Percentiles rank a stretch among this genome's conserved stretches.
These are phyloP conservation scores for Orchestia grillus DNA, from an alignment of 1,140 invertebrate species.

Conservation along the genomic window DNA sequence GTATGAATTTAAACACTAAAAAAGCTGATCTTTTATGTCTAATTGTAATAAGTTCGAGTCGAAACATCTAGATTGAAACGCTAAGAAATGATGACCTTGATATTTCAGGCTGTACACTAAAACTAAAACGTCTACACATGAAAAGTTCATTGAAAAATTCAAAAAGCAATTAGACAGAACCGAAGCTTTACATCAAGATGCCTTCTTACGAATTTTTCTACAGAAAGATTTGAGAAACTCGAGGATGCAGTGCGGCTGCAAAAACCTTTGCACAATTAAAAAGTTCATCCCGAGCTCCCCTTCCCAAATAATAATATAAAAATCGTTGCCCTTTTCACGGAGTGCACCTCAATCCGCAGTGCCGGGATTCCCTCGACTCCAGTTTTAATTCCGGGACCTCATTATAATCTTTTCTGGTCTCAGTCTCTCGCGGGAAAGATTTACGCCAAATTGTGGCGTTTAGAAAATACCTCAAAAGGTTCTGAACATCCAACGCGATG, in stretches of 20 bases:
- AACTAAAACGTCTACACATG: neutral
- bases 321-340: neutral
- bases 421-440: neutral
- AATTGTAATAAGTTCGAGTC: too few species aligned
- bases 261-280: neutral
- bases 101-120: too few species aligned
- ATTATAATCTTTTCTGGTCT: conserved; percentile 10
- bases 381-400: neutral
- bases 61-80: too few species aligned
- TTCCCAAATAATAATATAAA: neutral
- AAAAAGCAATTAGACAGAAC: neutral
- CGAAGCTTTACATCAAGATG: neutral
- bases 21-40: too few species aligned
- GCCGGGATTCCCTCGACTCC: neutral
- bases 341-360: neutral
- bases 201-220: neutral
- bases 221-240: neutral
- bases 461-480: conserved; percentile 9
- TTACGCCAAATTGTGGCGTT: neutral
- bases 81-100: too few species aligned
- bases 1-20: too few species aligned
- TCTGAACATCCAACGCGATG: neutral
- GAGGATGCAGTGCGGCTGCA: neutral
- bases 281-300: neutral
- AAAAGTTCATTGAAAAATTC: neutral